These are phyloP conservation scores for Drosophila rufa DNA, from an alignment of 1,140 invertebrate genomes.

Conservation along the genomic window DNA sequence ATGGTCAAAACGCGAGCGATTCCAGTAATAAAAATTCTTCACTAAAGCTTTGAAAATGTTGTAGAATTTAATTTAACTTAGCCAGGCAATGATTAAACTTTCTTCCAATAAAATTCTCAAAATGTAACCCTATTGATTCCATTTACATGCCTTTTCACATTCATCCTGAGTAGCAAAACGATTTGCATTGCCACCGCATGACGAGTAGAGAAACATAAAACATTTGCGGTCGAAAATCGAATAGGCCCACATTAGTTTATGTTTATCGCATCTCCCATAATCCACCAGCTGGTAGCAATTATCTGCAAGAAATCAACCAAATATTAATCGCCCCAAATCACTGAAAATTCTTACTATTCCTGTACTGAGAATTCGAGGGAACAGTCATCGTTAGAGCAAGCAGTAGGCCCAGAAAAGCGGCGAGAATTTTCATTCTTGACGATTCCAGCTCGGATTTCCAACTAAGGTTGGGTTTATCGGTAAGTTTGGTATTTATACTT, in stretches of 20 bases:
- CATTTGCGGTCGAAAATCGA: not conserved
- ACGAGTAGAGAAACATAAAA: not conserved
- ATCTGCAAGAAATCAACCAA: not conserved
- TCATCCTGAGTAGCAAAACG: constrained; percentile 6
- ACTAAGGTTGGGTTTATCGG: not conserved
- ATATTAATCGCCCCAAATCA: not conserved
- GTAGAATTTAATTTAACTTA: not conserved
- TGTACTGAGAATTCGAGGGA: not conserved
- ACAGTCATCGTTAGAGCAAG: not conserved
- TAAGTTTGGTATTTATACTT: not conserved
- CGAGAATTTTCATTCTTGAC: not conserved
- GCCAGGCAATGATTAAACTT: too few relatives aligned
- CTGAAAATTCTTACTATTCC: not conserved
- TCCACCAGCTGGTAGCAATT: not conserved
- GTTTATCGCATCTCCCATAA: not conserved
- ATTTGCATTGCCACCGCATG: constrained; percentile 47
- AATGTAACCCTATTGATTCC: not conserved
- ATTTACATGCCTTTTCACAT: not conserved
- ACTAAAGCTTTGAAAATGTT: not conserved
- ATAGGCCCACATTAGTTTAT: not conserved
- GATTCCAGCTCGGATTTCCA: not conserved
- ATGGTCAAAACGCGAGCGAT: constrained; percentile 45
- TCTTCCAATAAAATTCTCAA: too few relatives aligned
- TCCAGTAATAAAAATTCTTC: not conserved
- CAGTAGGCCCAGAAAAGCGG: not conserved